A percentile compares a stretch with the other conserved stretches of the same genome.
These are phyloP conservation scores for Andrena marginata DNA, from an alignment of 2,888 invertebrate genomes.

Conservation along the genomic window DNA sequence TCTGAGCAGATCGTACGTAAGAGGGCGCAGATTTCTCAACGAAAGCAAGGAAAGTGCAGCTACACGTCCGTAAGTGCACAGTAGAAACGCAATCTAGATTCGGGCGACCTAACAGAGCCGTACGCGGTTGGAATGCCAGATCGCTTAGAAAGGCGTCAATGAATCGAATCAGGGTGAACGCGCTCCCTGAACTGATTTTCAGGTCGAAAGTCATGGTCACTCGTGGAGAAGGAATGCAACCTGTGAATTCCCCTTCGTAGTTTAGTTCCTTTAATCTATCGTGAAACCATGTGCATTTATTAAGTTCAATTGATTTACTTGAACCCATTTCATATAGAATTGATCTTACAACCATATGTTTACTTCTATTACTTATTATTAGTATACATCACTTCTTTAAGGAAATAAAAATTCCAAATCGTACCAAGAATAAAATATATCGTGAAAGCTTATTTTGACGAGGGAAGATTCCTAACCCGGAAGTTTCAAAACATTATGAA, in stretches of 20 bases:
- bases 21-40: slow-evolving; percentile 55
- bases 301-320: too few relatives aligned
- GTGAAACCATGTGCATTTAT: background rate
- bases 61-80: slow-evolving; percentile 23
- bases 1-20: slow-evolving; percentile 9
- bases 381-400: too few relatives aligned
- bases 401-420: too few relatives aligned
- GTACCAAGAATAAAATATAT: too few relatives aligned
- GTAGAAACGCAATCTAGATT: slow-evolving; percentile 68
- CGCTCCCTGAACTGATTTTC: slow-evolving; percentile 43
- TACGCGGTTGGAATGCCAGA: slow-evolving; percentile 59
- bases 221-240: slow-evolving; percentile 11
- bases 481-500: too few relatives aligned
- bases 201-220: slow-evolving; percentile 55
- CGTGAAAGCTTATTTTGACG: too few relatives aligned
- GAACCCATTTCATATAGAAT: too few relatives aligned
- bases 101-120: slow-evolving; percentile 42
- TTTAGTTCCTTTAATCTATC: slow-evolving; percentile 6
- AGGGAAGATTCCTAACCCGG: too few relatives aligned
- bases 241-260: slow-evolving; percentile 20
- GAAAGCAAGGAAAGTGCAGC: slow-evolving; percentile 58
- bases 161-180: slow-evolving; percentile 59
- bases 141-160: slow-evolving; percentile 57
- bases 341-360: too few relatives aligned
- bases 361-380: too few relatives aligned